phyloP scores from a whole-genome alignment of 2,797 vertebrate species.

The Rallus crepitans region DNA sequence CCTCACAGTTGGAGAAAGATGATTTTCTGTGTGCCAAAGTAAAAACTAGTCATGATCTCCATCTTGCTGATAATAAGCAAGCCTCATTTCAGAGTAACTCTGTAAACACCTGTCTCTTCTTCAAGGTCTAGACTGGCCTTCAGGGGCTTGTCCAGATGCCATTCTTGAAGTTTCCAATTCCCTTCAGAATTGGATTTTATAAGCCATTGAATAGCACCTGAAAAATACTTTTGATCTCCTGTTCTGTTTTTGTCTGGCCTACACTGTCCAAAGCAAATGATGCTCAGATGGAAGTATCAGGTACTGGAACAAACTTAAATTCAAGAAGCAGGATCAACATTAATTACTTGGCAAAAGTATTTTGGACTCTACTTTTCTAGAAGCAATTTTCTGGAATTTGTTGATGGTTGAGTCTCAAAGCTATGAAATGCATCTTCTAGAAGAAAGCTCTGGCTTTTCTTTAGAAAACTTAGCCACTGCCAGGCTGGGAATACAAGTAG shows the following conservation, averaged over 20 bases:
- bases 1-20: slow-evolving; percentile 6
- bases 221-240: slow-evolving; percentile 22
- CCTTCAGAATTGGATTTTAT: slow-evolving; percentile 34
- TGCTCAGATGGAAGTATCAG: neutral
- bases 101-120: neutral
- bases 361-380: neutral
- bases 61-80: slow-evolving; percentile 50
- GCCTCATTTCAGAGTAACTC: slow-evolving; percentile 35
- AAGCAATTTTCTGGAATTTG: slow-evolving; percentile 17
- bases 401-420: neutral
- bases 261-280: slow-evolving; percentile 17
- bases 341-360: neutral
- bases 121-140: slow-evolving; percentile 2
- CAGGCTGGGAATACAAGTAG: neutral
- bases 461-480: neutral
- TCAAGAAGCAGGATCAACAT: neutral
- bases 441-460: slow-evolving; percentile 11
- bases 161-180: slow-evolving; percentile 12
- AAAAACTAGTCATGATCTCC: neutral
- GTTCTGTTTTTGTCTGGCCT: slow-evolving; percentile 17
- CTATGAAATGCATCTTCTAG: slow-evolving; percentile 10
- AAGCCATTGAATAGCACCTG: slow-evolving; percentile 30
- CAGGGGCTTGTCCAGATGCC: neutral
- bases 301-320: neutral
- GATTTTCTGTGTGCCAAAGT: slow-evolving; percentile 66